These are phyloP conservation scores for Hermaeophaga mercurialis DNA, from an alignment of 2,888 invertebrate genomes.

Conservation along the genomic window DNA sequence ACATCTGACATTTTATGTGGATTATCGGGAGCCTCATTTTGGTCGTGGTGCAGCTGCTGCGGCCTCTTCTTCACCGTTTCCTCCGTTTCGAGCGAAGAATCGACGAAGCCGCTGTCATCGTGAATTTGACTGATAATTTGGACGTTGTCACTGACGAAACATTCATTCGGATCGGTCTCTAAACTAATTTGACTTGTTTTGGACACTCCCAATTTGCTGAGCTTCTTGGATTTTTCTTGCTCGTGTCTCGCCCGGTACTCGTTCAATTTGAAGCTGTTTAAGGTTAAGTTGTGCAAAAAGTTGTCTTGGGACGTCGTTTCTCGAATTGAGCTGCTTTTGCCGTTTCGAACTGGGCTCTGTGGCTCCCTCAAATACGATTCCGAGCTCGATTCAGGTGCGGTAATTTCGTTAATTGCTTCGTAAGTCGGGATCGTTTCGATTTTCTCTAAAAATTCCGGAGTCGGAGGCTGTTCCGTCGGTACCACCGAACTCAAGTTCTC, in stretches of 20 bases:
- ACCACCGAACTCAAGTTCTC: constrained; percentile 49
- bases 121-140: constrained; percentile 45
- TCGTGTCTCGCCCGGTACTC: constrained; percentile 52
- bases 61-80: constrained; percentile 35
- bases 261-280: constrained; percentile 56
- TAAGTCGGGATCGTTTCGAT: constrained; percentile 23
- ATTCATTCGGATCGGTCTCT: constrained; percentile 50
- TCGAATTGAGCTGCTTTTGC: constrained; percentile 63
- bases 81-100: constrained; percentile 26
- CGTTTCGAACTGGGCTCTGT: constrained; percentile 65
- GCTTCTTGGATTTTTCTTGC: constrained; percentile 47
- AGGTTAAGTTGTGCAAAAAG: constrained; percentile 49
- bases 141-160: constrained; percentile 48
- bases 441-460: constrained; percentile 30
- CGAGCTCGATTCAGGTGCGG: constrained; percentile 67
- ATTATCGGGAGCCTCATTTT: constrained; percentile 30
- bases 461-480: constrained; percentile 36
- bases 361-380: constrained; percentile 80
- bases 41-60: constrained; percentile 28
- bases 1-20: constrained; percentile 43
- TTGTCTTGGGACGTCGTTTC: constrained; percentile 51
- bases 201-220: constrained; percentile 56
- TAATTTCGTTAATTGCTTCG: constrained; percentile 46
- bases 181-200: constrained; percentile 57
- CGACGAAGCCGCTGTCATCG: constrained; percentile 32